Evolutionary conservation across 2,113 vertebrate species (phyloP).

Genomic region (Henicopernis longicauda): DNA sequence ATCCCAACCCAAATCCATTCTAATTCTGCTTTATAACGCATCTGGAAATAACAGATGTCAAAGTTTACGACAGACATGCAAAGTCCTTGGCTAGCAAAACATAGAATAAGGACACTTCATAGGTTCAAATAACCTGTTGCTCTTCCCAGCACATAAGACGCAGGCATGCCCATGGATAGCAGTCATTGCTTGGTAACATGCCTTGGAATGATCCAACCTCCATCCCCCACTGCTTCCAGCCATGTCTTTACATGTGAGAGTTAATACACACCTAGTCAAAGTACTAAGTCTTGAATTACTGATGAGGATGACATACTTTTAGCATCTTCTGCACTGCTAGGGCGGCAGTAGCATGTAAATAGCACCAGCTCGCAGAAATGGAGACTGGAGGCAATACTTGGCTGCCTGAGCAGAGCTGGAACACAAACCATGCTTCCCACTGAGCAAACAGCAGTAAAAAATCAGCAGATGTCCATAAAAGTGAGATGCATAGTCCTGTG

Average conservation of each 20-base stretch:
- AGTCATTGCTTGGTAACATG: not conserved
- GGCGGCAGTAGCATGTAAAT: rapidly evolving
- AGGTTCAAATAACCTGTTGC: not conserved
- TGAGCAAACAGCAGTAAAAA: not conserved
- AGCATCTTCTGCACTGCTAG: rapidly evolving
- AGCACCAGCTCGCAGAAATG: not conserved
- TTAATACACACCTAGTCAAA: not conserved
- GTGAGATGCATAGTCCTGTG: not conserved
- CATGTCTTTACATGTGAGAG: not conserved
- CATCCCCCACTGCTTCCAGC: not conserved
- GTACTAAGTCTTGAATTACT: not conserved
- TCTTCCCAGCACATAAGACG: not conserved
- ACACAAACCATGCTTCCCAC: not conserved
- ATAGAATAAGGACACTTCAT: not conserved
- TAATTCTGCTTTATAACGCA: not conserved
- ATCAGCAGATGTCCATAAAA: not conserved
- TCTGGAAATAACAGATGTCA: not conserved
- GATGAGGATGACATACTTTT: not conserved
- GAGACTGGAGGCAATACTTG: not conserved
- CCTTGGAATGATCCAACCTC: not conserved
- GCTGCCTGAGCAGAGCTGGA: not conserved
- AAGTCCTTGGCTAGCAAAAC: not conserved
- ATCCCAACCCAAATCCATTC: not conserved
- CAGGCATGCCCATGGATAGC: rapidly evolving
- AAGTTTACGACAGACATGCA: not conserved